Conservation (phyloP, 2,888 invertebrate species). For the Euplagia quadripunctaria region DNA sequence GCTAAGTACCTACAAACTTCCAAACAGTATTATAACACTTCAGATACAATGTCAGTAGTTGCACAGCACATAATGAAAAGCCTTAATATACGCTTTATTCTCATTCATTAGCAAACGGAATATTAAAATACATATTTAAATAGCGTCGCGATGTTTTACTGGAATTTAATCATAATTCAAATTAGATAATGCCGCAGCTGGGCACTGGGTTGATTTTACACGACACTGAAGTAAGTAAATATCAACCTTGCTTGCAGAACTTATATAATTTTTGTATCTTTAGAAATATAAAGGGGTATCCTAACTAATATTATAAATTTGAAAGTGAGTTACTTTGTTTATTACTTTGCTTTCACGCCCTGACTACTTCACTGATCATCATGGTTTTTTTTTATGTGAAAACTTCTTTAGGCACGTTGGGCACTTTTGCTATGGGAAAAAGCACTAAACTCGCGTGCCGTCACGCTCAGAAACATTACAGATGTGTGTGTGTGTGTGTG, state of each 20-base stretch:
- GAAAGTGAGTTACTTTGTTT: background rate
- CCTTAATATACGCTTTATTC: constrained; percentile 1
- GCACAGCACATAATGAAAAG: background rate
- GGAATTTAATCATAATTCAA: constrained; percentile 39
- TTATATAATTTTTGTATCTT: constrained; percentile 5
- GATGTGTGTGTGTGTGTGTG: no score
- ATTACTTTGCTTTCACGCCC: no score
- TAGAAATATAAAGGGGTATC: background rate
- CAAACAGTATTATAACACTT: background rate
- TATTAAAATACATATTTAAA: constrained; percentile 46
- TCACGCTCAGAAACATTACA: no score
- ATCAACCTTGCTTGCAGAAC: constrained; percentile 12
- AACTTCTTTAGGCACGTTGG: no score
- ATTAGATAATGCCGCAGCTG: constrained; percentile 41
- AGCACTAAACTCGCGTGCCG: no score
- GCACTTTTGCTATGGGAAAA: no score
- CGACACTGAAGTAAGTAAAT: constrained; percentile 12
- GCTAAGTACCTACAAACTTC: no score
- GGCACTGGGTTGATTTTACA: constrained; percentile 23
- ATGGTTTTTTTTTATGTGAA: no score
- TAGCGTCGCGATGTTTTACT: constrained; percentile 32
- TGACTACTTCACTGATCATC: no score
- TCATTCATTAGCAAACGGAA: constrained; percentile 32
- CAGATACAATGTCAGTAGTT: background rate
- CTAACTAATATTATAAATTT: background rate